Evolutionary conservation across 2,113 vertebrate species (phyloP).

Genomic region (Gallinago undulata): DNA sequence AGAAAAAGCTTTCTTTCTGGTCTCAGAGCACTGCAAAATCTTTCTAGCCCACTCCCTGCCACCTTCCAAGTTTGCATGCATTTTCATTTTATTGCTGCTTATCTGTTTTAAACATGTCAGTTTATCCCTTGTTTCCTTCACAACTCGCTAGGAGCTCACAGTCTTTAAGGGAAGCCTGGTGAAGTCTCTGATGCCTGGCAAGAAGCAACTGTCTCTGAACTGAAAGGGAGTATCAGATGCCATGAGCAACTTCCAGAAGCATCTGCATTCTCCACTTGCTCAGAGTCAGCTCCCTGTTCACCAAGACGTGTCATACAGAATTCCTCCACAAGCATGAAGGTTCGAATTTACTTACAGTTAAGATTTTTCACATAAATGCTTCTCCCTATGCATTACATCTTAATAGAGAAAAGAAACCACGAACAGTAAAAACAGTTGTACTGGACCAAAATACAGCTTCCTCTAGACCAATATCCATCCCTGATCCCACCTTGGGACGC

Average conservation of each 20-base stretch:
- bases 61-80: rapidly evolving
- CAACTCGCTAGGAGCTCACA: not conserved
- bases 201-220: not conserved
- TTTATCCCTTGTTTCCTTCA: not conserved
- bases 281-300: not conserved
- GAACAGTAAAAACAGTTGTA: not conserved
- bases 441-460: not conserved
- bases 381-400: not conserved
- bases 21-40: not conserved
- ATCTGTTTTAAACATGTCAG: not conserved
- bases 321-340: not conserved
- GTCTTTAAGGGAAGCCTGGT: not conserved
- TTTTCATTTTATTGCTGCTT: not conserved
- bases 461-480: not conserved
- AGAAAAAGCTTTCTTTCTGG: not conserved
- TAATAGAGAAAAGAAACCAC: not conserved
- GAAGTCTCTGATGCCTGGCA: not conserved
- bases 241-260: not conserved
- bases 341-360: not conserved
- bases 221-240: not conserved
- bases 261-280: not conserved
- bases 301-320: rapidly evolving
- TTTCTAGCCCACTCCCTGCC: not conserved
- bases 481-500: not conserved
- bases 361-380: not conserved